Evolutionary conservation across 2,888 invertebrate genomes (phyloP).

Genomic region (Antitype chi): DNA sequence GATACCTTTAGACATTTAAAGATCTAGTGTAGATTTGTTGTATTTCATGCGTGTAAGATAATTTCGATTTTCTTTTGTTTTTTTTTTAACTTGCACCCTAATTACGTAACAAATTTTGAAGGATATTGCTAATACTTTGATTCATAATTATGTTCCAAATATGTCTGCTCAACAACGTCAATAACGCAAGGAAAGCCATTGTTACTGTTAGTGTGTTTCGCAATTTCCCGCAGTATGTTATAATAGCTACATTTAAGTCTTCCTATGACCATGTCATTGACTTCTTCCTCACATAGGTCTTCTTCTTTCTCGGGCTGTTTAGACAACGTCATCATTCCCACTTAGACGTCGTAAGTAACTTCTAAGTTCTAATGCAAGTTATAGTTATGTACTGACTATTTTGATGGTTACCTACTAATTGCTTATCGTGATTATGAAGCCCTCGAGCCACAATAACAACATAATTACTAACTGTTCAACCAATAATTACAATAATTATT

Average conservation of each 20-base stretch:
- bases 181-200: too few species aligned
- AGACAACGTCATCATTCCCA: not conserved
- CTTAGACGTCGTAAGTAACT: not conserved
- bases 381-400: not conserved
- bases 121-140: too few species aligned
- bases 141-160: too few species aligned
- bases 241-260: too few species aligned
- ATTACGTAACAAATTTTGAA: too few species aligned
- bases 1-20: conserved; percentile 2
- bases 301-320: too few species aligned
- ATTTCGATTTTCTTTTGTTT: not conserved
- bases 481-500: conserved; percentile 38
- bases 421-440: conserved; percentile 9
- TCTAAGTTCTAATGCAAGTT: not conserved
- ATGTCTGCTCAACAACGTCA: too few species aligned
- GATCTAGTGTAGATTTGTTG: not conserved
- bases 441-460: not conserved
- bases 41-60: not conserved
- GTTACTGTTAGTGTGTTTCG: too few species aligned
- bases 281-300: not conserved
- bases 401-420: not conserved
- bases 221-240: too few species aligned
- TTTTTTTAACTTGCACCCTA: too few species aligned
- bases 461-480: conserved; percentile 11
- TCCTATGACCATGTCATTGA: not conserved